phyloP scores from a whole-genome alignment of 1,140 invertebrate genomes.

The Lamellibrachia luymesi region DNA sequence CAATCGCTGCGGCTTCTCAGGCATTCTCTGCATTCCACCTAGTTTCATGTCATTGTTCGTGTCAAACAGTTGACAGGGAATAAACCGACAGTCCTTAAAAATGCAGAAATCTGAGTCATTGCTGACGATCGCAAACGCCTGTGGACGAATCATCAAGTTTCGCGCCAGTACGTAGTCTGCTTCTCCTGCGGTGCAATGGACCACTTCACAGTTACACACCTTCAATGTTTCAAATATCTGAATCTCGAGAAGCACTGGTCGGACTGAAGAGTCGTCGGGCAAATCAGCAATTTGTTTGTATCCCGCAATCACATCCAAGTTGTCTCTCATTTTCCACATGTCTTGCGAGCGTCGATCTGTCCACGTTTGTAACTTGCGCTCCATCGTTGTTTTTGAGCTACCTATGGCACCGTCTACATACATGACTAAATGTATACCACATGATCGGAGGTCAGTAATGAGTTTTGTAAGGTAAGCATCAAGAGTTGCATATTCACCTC shows the following conservation, averaged over 20 bases:
- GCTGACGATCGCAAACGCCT: slow-evolving; percentile 46
- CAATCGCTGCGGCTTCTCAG: slow-evolving; percentile 39
- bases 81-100: slow-evolving; percentile 42
- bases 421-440: slow-evolving; percentile 35
- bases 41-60: slow-evolving; percentile 41
- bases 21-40: slow-evolving; percentile 31
- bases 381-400: slow-evolving; percentile 32
- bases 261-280: slow-evolving; percentile 28
- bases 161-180: slow-evolving; percentile 46
- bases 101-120: slow-evolving; percentile 54
- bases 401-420: slow-evolving; percentile 47
- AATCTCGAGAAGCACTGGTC: slow-evolving; percentile 41
- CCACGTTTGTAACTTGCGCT: slow-evolving; percentile 47
- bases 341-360: slow-evolving; percentile 36
- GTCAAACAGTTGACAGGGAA: slow-evolving; percentile 40
- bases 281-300: slow-evolving; percentile 31
- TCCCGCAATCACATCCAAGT: slow-evolving; percentile 39
- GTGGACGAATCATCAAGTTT: slow-evolving; percentile 36
- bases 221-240: slow-evolving; percentile 39
- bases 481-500: slow-evolving; percentile 26
- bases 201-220: slow-evolving; percentile 41
- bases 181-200: slow-evolving; percentile 40
- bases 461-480: slow-evolving; percentile 41
- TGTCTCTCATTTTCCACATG: slow-evolving; percentile 33
- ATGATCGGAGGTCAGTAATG: slow-evolving; percentile 33